A percentile compares a stretch with the other conserved stretches of the same genome.
phyloP scores from a whole-genome alignment of 2,113 vertebrate genomes.

The Murina feae region DNA sequence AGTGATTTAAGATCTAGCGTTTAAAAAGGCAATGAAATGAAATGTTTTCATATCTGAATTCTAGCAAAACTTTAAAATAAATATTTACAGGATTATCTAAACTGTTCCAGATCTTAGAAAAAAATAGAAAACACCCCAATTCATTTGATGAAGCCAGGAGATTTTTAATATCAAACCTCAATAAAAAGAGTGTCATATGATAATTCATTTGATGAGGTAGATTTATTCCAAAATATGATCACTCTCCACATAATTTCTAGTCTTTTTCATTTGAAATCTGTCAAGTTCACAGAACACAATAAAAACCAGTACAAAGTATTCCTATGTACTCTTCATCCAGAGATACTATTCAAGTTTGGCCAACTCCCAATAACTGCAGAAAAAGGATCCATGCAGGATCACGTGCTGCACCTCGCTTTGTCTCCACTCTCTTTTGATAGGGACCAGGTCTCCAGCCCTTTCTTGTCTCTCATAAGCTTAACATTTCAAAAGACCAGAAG shows the following conservation, averaged over 20 bases:
- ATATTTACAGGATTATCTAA: not conserved
- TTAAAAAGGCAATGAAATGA: not conserved
- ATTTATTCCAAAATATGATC: not conserved
- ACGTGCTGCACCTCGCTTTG: not conserved
- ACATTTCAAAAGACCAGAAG: not conserved
- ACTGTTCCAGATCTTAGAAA: not conserved
- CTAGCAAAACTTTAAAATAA: not conserved
- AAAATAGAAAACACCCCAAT: not conserved
- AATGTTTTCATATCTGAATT: constrained; percentile 3
- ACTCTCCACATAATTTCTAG: not conserved
- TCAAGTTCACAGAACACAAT: not conserved
- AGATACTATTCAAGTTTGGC: not conserved
- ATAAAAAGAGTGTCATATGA: not conserved
- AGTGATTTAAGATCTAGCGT: not conserved
- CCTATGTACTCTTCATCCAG: not conserved
- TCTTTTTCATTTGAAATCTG: not conserved
- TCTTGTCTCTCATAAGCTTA: not conserved
- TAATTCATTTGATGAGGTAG: not conserved
- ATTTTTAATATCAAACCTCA: not conserved
- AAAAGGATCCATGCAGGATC: not conserved
- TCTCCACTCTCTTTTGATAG: not conserved
- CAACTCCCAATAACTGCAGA: not conserved
- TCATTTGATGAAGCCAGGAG: not conserved
- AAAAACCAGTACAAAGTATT: not conserved
- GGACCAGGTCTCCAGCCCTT: not conserved